phyloP scores from a whole-genome alignment of 2,888 invertebrate genomes.

The Stenichneumon culpator region DNA sequence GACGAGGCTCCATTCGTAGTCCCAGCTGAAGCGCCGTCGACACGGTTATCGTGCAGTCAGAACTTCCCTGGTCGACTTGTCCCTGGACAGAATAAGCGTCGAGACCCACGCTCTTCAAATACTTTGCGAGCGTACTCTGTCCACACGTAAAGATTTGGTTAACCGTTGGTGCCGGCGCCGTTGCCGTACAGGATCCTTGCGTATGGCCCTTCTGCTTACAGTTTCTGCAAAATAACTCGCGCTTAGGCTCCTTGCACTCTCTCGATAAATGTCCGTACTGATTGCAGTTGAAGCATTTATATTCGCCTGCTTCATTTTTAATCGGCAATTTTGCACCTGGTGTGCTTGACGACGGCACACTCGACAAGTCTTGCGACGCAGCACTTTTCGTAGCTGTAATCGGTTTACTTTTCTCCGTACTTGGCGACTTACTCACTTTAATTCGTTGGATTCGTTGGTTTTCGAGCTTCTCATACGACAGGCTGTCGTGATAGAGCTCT shows the following conservation, averaged over 20 bases:
- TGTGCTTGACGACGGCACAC: background rate
- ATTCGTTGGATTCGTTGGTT: constrained; percentile 3
- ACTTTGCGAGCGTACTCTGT: constrained; percentile 30
- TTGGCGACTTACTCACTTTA: background rate
- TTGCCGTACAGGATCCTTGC: constrained; percentile 9
- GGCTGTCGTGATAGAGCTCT: constrained; percentile 11
- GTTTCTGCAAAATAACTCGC: constrained; percentile 13
- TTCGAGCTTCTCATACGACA: constrained; percentile 1
- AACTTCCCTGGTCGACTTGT: constrained; percentile 44
- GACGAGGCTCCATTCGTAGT: background rate
- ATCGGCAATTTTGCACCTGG: constrained; percentile 2
- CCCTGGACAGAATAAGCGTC: constrained; percentile 1
- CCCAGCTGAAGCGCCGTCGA: background rate
- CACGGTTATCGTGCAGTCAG: constrained; percentile 34
- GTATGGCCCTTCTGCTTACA: constrained; percentile 36
- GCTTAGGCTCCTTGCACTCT: constrained; percentile 21
- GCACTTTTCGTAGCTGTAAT: background rate
- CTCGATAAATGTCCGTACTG: constrained; percentile 31
- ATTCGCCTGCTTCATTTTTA: constrained; percentile 30
- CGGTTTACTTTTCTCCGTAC: background rate
- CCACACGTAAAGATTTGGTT: background rate
- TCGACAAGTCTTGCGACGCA: background rate
- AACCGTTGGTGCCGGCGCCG: background rate
- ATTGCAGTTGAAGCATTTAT: constrained; percentile 42
- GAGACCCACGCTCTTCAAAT: constrained; percentile 22